Evolutionary conservation across 2,113 vertebrate genomes (phyloP).

Genomic region (Panthera leo): DNA sequence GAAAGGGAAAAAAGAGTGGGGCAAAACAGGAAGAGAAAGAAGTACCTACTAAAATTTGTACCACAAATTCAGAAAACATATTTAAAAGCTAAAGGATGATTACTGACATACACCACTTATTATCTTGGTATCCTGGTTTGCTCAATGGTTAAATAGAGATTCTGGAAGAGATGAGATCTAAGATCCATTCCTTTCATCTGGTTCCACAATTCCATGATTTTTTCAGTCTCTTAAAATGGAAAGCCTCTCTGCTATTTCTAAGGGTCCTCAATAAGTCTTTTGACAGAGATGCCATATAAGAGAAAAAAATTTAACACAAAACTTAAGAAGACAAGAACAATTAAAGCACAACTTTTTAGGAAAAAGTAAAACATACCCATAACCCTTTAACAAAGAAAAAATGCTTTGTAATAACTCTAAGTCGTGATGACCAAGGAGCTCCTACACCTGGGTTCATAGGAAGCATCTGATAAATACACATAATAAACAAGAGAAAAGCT

Average conservation of each 20-base stretch:
- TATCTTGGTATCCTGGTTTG: background rate
- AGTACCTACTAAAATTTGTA: background rate
- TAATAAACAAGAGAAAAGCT: background rate
- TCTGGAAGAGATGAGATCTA: background rate
- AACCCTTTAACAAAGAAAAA: slow-evolving; percentile 35
- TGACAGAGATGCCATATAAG: background rate
- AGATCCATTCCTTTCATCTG: background rate
- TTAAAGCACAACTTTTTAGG: background rate
- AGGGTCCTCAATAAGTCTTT: background rate
- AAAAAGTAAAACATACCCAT: background rate
- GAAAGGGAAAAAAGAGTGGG: background rate
- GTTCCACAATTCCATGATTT: background rate
- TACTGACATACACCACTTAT: background rate
- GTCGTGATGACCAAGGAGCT: background rate
- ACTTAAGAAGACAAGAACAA: background rate
- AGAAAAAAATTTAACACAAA: background rate
- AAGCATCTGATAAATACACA: background rate
- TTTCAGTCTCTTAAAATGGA: background rate
- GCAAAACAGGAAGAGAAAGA: background rate
- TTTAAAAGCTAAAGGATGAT: background rate
- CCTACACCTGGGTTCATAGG: background rate
- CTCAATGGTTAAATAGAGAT: background rate
- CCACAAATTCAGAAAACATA: background rate
- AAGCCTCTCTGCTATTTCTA: background rate
- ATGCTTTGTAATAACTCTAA: background rate